Conservation (phyloP, 2,113 vertebrate genomes). For the Boulengeromyrus knoepffleri region DNA sequence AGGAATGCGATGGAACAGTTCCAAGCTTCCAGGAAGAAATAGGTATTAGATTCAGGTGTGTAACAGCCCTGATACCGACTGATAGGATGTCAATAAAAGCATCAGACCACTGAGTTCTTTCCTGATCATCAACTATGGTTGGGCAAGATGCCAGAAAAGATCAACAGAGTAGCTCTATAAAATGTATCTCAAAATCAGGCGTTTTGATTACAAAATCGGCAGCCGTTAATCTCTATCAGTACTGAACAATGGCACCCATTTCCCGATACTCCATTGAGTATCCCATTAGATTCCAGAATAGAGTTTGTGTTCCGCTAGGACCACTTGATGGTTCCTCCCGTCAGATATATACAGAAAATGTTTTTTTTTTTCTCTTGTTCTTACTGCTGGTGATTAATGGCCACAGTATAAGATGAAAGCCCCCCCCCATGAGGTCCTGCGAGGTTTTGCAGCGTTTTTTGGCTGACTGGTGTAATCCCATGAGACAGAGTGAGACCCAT, state of each 20-base stretch:
- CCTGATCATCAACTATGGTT: background rate
- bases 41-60: background rate
- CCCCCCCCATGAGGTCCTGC: background rate
- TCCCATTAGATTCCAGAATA: background rate
- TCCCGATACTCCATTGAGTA: background rate
- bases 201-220: slow-evolving; percentile 18
- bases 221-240: background rate
- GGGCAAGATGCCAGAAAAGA: background rate
- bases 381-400: background rate
- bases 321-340: background rate
- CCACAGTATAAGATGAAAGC: background rate
- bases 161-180: background rate
- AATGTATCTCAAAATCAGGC: background rate
- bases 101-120: background rate
- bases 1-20: background rate
- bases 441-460: background rate
- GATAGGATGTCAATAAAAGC: background rate
- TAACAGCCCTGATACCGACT: background rate
- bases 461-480: background rate
- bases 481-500: background rate
- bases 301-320: background rate
- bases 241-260: background rate
- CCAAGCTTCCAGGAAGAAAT: background rate
- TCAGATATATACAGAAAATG: background rate
- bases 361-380: background rate